Conservation (phyloP, 2,113 vertebrate genomes). For the Guaruba guarouba region DNA sequence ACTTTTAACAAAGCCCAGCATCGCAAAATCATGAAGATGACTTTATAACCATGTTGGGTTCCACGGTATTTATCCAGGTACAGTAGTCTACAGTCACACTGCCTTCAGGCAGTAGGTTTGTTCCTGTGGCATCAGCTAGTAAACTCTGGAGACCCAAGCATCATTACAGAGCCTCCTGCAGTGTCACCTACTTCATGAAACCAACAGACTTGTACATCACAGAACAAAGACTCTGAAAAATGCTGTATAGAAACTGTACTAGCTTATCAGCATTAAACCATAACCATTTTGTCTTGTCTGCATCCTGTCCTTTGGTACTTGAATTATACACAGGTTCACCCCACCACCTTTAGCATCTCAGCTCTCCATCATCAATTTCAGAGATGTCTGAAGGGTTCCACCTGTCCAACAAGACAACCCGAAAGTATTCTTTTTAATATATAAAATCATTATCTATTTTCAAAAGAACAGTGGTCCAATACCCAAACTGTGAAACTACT, state of each 20-base stretch:
- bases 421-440: neutral
- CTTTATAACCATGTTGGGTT: neutral
- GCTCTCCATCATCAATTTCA: neutral
- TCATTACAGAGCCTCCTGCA: neutral
- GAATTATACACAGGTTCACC: neutral
- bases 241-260: neutral
- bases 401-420: neutral
- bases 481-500: neutral
- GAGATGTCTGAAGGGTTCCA: neutral
- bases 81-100: accelerated
- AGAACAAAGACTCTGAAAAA: neutral
- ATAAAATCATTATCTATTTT: neutral
- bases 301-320: neutral
- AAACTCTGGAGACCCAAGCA: neutral
- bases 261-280: neutral
- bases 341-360: neutral
- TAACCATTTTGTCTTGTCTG: neutral
- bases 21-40: accelerated
- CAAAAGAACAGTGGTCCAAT: neutral
- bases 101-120: neutral
- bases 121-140: neutral
- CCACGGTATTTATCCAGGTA: neutral
- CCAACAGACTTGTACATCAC: neutral
- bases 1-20: neutral
- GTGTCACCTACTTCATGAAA: neutral